These are phyloP conservation scores for Sternarchorhynchus goeldii DNA, from an alignment of 2,797 vertebrate genomes.

Conservation along the genomic window DNA sequence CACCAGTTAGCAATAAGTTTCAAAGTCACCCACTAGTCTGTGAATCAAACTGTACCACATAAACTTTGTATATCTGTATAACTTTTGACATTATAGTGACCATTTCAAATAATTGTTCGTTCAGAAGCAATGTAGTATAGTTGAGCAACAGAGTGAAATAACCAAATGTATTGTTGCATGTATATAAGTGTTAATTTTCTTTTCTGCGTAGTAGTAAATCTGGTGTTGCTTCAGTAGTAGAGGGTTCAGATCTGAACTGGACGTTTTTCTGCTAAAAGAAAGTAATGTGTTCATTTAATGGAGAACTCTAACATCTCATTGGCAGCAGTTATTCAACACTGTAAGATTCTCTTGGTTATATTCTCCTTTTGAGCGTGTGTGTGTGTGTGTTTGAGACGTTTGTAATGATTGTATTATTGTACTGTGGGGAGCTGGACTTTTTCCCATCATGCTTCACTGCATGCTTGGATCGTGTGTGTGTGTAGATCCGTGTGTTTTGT, in stretches of 20 bases:
- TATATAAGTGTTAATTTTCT: slow-evolving; percentile 27
- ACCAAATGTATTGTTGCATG: slow-evolving; percentile 41
- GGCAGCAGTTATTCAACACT: slow-evolving; percentile 56
- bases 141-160: neutral
- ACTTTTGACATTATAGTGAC: slow-evolving; percentile 47
- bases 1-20: slow-evolving; percentile 48
- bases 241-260: slow-evolving; percentile 2
- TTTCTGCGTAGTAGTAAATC: slow-evolving; percentile 6
- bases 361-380: slow-evolving; percentile 9
- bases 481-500: slow-evolving; percentile 44
- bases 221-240: slow-evolving; percentile 1
- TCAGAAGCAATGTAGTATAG: slow-evolving; percentile 15
- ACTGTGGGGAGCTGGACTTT: slow-evolving; percentile 81
- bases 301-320: slow-evolving; percentile 54
- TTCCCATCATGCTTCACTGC: slow-evolving; percentile 11
- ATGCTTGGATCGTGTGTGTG: slow-evolving; percentile 4
- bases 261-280: slow-evolving; percentile 59
- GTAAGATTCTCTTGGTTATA: slow-evolving; percentile 69
- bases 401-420: slow-evolving; percentile 44
- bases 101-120: slow-evolving; percentile 9
- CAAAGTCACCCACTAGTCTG: slow-evolving; percentile 9
- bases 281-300: slow-evolving; percentile 64
- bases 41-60: slow-evolving; percentile 19
- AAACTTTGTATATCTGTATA: slow-evolving; percentile 38
- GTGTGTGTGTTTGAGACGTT: slow-evolving; percentile 23